Evolutionary conservation across 2,113 vertebrate genomes (phyloP).

Genomic region (Channa maculata): DNA sequence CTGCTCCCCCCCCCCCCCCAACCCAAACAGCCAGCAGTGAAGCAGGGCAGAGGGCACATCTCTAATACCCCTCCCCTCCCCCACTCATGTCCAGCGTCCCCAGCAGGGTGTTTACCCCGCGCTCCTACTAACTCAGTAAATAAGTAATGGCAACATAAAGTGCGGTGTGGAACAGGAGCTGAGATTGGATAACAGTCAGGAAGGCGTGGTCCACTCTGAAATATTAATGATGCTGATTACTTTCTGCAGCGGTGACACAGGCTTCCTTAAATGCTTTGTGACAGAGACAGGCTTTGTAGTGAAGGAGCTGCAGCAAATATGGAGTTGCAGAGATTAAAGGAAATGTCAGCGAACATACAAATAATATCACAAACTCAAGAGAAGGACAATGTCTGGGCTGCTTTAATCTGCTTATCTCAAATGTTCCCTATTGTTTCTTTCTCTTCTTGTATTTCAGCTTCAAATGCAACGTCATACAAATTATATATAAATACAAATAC

Average conservation of each 20-base stretch:
- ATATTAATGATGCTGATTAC: slow-evolving; percentile 79
- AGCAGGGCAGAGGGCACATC: slow-evolving; percentile 29
- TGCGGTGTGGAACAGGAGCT: slow-evolving; percentile 61
- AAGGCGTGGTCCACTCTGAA: slow-evolving; percentile 64
- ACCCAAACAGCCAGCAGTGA: slow-evolving; percentile 12
- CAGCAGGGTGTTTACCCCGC: slow-evolving; percentile 61
- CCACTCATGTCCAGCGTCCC: slow-evolving; percentile 17
- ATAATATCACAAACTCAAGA: background rate
- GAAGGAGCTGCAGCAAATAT: slow-evolving; percentile 13
- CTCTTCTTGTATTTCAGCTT: background rate
- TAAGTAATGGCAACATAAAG: slow-evolving; percentile 80
- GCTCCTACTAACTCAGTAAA: slow-evolving; percentile 75
- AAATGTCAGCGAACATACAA: background rate
- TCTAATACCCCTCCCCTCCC: slow-evolving; percentile 41
- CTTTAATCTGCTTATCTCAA: background rate
- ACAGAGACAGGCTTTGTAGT: slow-evolving; percentile 27
- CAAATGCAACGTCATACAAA: background rate
- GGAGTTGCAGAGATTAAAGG: background rate
- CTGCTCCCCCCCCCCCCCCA: background rate
- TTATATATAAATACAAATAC: no score
- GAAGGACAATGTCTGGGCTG: background rate
- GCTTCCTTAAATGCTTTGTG: slow-evolving; percentile 56
- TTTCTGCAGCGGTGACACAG: slow-evolving; percentile 51
- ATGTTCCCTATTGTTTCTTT: background rate
- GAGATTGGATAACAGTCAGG: slow-evolving; percentile 69